Percentiles rank a stretch among this genome's conserved stretches.
phyloP scores from a whole-genome alignment of 2,797 vertebrate genomes.

The Etheostoma nigrum region DNA sequence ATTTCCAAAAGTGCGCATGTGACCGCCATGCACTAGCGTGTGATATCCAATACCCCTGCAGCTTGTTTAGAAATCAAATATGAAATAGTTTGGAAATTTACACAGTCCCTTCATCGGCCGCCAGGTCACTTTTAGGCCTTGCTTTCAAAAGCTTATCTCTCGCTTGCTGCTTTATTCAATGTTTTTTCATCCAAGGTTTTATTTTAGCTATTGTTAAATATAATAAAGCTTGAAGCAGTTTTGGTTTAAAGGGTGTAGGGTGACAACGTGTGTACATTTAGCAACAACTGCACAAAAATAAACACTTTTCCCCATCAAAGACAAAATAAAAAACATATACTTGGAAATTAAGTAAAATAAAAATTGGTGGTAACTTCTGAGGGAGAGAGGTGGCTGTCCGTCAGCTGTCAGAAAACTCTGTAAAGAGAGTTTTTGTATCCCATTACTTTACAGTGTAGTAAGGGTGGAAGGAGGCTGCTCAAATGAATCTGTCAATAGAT shows the following conservation, averaged over 20 bases:
- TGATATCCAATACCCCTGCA: conserved; percentile 74
- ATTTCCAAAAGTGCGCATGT: conserved; percentile 73
- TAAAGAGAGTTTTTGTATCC: conserved; percentile 71
- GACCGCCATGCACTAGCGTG: conserved; percentile 68
- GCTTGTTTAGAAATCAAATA: conserved; percentile 84
- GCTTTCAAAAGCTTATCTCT: conserved; percentile 72
- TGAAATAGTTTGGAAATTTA: conserved; percentile 76
- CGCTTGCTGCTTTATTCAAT: conserved; percentile 47
- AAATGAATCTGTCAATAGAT: conserved; percentile 87
- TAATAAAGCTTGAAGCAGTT: conserved; percentile 30
- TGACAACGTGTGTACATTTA: conserved; percentile 50
- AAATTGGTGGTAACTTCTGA: conserved; percentile 35
- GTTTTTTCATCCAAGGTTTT: conserved; percentile 58
- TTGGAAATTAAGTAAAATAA: conserved; percentile 34
- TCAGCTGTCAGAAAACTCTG: conserved; percentile 74
- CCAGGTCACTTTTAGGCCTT: conserved; percentile 62
- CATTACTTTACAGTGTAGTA: conserved; percentile 79
- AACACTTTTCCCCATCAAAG: background rate
- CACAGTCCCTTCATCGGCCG: conserved; percentile 69
- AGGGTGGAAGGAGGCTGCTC: conserved; percentile 63
- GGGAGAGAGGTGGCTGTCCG: conserved; percentile 48
- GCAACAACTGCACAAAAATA: conserved; percentile 37
- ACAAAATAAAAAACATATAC: conserved; percentile 46
- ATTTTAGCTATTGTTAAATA: conserved; percentile 53
- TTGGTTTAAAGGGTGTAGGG: conserved; percentile 16